Evolutionary conservation across 2,888 invertebrate genomes (phyloP).

Genomic region (Microchrysa polita): DNA sequence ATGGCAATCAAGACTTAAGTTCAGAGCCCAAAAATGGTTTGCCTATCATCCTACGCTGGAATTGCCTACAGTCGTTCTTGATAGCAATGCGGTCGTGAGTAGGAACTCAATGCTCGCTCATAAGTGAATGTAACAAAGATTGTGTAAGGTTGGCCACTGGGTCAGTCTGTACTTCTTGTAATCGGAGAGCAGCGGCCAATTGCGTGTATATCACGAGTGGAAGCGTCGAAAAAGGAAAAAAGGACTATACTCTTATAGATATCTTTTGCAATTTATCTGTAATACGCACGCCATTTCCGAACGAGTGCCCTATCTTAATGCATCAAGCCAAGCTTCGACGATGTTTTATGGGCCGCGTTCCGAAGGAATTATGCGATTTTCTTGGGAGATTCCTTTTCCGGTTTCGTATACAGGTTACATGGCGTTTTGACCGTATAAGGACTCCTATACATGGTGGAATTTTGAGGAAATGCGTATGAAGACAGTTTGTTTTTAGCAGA

Average conservation of each 20-base stretch:
- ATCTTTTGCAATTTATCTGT: conserved; percentile 50
- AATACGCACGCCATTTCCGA: conserved; percentile 51
- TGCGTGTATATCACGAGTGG: conserved; percentile 43
- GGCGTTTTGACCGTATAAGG: neutral
- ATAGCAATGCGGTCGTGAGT: neutral
- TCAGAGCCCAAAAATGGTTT: conserved; percentile 31
- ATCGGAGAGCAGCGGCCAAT: conserved; percentile 27
- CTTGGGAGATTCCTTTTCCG: conserved; percentile 40
- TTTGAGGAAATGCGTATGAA: neutral
- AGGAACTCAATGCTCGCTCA: neutral
- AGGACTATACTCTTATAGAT: conserved; percentile 42
- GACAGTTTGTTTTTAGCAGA: too few relatives aligned
- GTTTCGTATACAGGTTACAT: neutral
- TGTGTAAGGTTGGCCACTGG: conserved; percentile 3
- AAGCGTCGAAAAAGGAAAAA: conserved; percentile 21
- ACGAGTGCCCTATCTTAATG: conserved; percentile 48
- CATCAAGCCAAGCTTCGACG: conserved; percentile 44
- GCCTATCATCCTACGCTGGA: conserved; percentile 12
- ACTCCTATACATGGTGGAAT: neutral
- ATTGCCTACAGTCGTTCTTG: conserved; percentile 26
- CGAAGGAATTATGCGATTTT: conserved; percentile 43
- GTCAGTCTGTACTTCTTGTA: conserved; percentile 43
- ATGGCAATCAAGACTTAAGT: conserved; percentile 48
- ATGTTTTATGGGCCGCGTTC: conserved; percentile 44
- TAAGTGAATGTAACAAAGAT: neutral